phyloP scores from a whole-genome alignment of 2,888 invertebrate species.

The Plagiodera versicolora region DNA sequence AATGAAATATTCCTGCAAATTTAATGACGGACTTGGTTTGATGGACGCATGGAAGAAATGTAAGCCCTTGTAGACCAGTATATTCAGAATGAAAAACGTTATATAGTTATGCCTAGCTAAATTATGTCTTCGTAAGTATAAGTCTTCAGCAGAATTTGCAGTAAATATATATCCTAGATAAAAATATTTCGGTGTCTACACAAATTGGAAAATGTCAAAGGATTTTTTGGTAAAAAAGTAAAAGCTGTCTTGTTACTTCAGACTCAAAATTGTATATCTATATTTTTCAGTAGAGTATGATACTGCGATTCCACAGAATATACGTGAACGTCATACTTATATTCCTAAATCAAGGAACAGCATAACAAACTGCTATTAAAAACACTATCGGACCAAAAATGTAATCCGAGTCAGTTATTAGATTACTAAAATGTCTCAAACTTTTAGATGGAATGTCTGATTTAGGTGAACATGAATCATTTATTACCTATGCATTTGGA shows the following conservation, averaged over 20 bases:
- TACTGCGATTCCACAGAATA: no score
- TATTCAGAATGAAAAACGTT: conserved; percentile 31
- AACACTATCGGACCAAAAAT: neutral
- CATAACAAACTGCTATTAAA: no score
- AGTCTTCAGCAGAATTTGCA: conserved; percentile 17
- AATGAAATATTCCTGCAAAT: conserved; percentile 39
- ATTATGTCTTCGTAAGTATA: conserved; percentile 18
- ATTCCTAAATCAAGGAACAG: no score
- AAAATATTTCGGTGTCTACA: neutral
- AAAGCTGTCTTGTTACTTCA: neutral
- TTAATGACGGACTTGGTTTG: conserved; percentile 47
- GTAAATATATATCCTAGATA: conserved; percentile 22
- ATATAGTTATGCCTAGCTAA: conserved; percentile 25
- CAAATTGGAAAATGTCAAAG: neutral
- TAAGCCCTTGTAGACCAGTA: conserved; percentile 47
- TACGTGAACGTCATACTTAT: no score
- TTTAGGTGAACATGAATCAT: conserved; percentile 17
- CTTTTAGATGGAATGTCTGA: conserved; percentile 13
- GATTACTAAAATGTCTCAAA: neutral
- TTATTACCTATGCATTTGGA: conserved; percentile 17
- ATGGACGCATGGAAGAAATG: conserved; percentile 55
- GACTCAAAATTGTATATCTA: no score
- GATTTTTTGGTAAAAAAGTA: neutral
- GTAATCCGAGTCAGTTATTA: neutral
- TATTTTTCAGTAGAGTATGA: no score